phyloP scores from a whole-genome alignment of 2,113 vertebrate species.

The Hemichromis elongatus region DNA sequence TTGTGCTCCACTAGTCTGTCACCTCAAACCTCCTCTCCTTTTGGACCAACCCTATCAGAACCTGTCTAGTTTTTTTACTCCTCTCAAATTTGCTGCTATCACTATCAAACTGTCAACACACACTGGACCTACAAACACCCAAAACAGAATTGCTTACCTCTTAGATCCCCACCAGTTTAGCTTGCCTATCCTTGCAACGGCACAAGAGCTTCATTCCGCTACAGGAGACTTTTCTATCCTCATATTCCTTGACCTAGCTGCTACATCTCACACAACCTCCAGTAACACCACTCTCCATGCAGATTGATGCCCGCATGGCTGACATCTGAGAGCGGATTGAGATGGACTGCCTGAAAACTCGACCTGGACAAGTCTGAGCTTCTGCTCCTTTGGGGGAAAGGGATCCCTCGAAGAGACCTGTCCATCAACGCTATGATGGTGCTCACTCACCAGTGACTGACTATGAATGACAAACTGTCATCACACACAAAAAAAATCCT shows the following conservation, averaged over 20 bases:
- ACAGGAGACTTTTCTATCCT: neutral
- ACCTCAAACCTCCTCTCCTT: neutral
- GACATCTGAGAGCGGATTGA: neutral
- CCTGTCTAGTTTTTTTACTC: neutral
- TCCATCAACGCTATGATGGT: neutral
- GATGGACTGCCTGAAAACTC: neutral
- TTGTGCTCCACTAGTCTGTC: neutral
- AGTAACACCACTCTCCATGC: neutral
- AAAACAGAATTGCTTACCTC: neutral
- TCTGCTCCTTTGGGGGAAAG: neutral
- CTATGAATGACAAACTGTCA: neutral
- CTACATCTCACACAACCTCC: neutral
- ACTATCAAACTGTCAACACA: neutral
- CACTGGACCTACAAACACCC: neutral
- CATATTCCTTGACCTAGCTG: neutral
- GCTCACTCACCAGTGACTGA: neutral
- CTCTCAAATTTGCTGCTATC: neutral
- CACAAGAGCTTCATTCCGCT: neutral
- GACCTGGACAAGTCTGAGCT: neutral
- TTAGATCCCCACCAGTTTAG: neutral
- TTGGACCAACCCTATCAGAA: neutral
- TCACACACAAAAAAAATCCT: neutral
- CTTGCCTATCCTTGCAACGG: neutral
- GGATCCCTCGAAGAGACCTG: neutral
- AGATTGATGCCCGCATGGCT: neutral